Evolutionary conservation across 2,113 vertebrate genomes (phyloP), one percentile per base, ranked within the genome.

Genomic region (Syrrhaptes paradoxus): DNA sequence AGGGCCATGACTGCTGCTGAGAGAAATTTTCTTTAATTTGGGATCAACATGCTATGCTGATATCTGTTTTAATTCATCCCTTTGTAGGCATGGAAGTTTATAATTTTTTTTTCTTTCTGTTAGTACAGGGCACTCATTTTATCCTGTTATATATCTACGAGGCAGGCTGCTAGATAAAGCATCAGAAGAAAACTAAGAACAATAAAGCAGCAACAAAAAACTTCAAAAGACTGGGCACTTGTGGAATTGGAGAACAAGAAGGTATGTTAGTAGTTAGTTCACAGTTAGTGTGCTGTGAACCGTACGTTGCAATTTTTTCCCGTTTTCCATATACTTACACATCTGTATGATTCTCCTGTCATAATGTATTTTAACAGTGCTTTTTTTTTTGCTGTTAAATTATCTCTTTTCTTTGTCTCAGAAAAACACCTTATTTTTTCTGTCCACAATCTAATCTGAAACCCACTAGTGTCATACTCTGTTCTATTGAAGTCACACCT

Each of bases 241-340:
- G 55, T 32, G 34, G 25, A 52, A 52, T 7, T 51, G 49, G 36
- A 83, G 41, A 55, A 48, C 6, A 31, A 76, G 11, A 8, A 78
- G 7, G 6, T 11, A 26, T 49, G 73, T 63, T 6, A 41, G 41
- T 41, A 41, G 41, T 41, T 41, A 41, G 41, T 41, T 41, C 41
- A 41, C 41, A 41, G 3, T 75, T 58, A 41, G 36, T 70, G 70
- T 91, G 7, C 34, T 75, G 22, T 67, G 43, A 77, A 31, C 12
- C 0, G 0, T 32, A 38, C 62, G 5, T 58, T 92, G 10, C 13
- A 31, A 25, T 57, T 72, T 61, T 15, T 28, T 3, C 0, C 13
- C 1, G 1, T 77, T 92, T 73, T 75, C 32, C 4, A 19, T 18
- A 28, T 7, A 48, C 7, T 13, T 88, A 8, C 5, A 15, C 38